Conservation (phyloP, 2,888 invertebrate genomes). For the Scaptomyza reducta region DNA sequence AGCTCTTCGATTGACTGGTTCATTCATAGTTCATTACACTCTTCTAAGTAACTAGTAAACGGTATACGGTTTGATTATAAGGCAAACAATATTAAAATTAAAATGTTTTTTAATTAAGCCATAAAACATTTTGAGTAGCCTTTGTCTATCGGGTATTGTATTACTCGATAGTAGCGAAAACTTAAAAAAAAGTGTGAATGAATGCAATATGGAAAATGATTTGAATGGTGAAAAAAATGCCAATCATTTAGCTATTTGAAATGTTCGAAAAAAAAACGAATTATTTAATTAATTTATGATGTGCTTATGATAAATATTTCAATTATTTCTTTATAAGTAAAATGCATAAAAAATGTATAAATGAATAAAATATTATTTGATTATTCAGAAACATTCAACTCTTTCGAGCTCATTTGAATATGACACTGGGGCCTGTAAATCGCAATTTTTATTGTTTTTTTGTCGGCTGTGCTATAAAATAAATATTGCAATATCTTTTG, state of each 20-base stretch:
- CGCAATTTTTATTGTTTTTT: conserved; percentile 6
- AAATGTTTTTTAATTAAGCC: not conserved
- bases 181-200: too few relatives aligned
- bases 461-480: conserved; percentile 8
- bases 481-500: conserved; percentile 5
- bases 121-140: too few relatives aligned
- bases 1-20: too few relatives aligned
- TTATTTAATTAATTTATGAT: too few relatives aligned
- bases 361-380: conserved; percentile 1
- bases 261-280: too few relatives aligned
- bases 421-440: not conserved
- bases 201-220: too few relatives aligned
- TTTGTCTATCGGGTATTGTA: too few relatives aligned
- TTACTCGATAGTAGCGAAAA: too few relatives aligned
- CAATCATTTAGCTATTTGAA: too few relatives aligned
- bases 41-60: not conserved
- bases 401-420: conserved; percentile 8
- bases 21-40: not conserved
- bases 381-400: not conserved
- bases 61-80: not conserved
- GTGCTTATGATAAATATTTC: too few relatives aligned
- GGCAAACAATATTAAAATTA: not conserved
- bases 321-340: too few relatives aligned
- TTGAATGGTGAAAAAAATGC: too few relatives aligned
- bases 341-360: not conserved